phyloP scores from a whole-genome alignment of 2,797 vertebrate species.

The Sarcophilus harrisii region DNA sequence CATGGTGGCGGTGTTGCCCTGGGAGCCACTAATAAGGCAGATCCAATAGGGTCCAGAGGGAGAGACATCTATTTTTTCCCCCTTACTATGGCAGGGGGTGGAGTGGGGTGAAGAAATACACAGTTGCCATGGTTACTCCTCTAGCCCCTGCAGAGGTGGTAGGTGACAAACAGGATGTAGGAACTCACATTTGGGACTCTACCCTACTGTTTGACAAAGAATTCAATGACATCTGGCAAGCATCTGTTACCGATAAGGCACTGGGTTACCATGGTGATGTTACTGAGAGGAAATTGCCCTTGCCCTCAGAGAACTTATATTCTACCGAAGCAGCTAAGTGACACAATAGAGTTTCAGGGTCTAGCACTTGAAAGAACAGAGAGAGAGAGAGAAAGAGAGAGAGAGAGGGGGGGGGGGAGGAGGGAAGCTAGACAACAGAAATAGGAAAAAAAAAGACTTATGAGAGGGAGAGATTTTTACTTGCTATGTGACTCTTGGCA shows the following conservation, averaged over 20 bases:
- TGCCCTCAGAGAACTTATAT: not conserved
- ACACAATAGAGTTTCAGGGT: not conserved
- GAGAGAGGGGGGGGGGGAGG: no score
- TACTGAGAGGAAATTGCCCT: not conserved
- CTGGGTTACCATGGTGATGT: not conserved
- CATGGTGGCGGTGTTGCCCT: not conserved
- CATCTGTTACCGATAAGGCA: not conserved
- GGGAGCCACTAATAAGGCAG: not conserved
- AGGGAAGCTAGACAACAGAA: not conserved
- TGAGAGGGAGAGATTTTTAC: not conserved
- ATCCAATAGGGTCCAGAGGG: not conserved
- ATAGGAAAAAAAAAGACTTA: not conserved
- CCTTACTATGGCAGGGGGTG: not conserved
- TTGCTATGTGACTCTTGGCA: not conserved
- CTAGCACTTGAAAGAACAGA: not conserved
- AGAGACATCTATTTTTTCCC: not conserved
- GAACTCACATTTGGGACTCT: not conserved
- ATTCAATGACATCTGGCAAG: constrained; percentile 17
- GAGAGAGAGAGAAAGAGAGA: no score
- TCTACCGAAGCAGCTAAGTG: not conserved
- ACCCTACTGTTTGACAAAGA: not conserved
- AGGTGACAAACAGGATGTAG: not conserved
- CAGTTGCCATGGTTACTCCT: not conserved
- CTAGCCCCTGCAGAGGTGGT: not conserved
- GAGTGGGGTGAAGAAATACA: not conserved